These are phyloP conservation scores for Onychomys leucogaster DNA, from an alignment of 2,797 vertebrate species.

Conservation along the genomic window DNA sequence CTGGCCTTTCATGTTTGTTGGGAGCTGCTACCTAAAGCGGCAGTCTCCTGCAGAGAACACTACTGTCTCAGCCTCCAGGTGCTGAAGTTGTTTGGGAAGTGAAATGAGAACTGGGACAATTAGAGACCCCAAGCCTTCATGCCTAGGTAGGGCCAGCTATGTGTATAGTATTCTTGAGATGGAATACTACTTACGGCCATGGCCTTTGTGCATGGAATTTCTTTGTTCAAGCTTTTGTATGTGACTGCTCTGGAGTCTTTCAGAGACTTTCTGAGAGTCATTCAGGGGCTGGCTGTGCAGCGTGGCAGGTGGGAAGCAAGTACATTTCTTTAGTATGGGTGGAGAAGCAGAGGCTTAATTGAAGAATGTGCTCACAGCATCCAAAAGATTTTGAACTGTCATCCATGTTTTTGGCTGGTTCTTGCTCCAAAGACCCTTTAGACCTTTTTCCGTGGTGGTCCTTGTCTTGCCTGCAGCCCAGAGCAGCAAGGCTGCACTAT, in stretches of 20 bases:
- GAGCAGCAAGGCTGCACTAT: constrained; percentile 23
- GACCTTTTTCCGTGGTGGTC: background rate
- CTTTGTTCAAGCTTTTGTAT: constrained; percentile 8
- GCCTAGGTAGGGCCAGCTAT: background rate
- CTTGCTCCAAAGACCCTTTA: constrained; percentile 34
- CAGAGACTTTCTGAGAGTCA: constrained; percentile 1
- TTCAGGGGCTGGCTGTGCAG: background rate
- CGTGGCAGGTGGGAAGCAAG: constrained; percentile 67
- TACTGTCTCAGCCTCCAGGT: background rate
- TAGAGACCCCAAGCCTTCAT: background rate
- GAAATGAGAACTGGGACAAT: background rate
- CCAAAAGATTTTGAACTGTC: constrained; percentile 35
- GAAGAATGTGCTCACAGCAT: background rate
- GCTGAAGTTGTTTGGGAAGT: background rate
- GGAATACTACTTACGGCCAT: background rate
- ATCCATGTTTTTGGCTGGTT: background rate
- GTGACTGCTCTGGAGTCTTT: constrained; percentile 40
- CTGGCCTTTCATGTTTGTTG: accelerated
- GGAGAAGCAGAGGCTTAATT: constrained; percentile 46
- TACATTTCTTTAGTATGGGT: constrained; percentile 20
- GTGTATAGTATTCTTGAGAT: background rate
- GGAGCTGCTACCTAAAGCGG: background rate
- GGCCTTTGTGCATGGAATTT: background rate
- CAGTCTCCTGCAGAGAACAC: background rate
- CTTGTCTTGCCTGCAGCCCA: constrained; percentile 48